phyloP scores from a whole-genome alignment of 2,113 vertebrate species.

The Gobio gobio region DNA sequence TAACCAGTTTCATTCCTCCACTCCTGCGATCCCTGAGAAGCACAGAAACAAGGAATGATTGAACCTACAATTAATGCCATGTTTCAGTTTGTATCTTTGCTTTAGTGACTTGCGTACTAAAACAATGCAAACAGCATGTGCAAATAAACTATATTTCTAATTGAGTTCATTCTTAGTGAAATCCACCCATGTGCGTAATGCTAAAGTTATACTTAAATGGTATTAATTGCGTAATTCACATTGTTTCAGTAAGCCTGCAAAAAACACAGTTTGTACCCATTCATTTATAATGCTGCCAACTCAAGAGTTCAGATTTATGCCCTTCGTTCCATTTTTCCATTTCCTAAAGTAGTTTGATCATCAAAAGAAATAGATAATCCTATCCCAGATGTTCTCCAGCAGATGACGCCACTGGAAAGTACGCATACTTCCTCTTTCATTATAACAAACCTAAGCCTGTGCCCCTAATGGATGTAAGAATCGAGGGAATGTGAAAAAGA shows the following conservation, averaged over 20 bases:
- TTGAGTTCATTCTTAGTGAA: background rate
- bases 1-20: conserved; percentile 84
- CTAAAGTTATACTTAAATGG: background rate
- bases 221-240: background rate
- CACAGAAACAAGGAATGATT: background rate
- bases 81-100: background rate
- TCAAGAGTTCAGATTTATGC: conserved; percentile 11
- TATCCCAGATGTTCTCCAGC: conserved; percentile 5
- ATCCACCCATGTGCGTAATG: background rate
- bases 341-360: conserved; percentile 7
- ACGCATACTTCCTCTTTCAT: conserved; percentile 30
- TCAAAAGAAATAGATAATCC: conserved; percentile 2
- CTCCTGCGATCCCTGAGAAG: conserved; percentile 80
- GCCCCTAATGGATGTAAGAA: background rate
- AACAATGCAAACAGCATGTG: too few species aligned
- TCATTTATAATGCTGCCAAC: background rate
- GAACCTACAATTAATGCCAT: background rate
- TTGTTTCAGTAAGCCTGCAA: background rate
- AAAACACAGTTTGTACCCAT: background rate
- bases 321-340: background rate
- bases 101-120: background rate
- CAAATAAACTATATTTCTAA: background rate
- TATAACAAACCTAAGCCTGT: background rate
- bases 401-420: conserved; percentile 35
- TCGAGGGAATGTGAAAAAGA: conserved; percentile 15